Evolutionary conservation across 2,797 vertebrate genomes (phyloP).

Genomic region (Hypotaenidia philippensis): DNA sequence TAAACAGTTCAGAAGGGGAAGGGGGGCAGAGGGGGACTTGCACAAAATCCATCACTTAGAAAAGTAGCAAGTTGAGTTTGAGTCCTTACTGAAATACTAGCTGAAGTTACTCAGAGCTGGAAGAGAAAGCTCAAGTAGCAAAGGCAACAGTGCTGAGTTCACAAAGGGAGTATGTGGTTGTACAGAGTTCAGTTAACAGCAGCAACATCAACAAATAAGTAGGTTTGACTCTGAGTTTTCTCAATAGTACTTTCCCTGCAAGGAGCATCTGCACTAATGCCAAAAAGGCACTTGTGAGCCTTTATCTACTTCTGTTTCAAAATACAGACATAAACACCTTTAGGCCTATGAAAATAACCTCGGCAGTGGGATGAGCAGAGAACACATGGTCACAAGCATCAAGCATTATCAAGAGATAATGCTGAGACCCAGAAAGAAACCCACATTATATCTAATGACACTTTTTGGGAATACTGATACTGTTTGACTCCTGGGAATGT

Average conservation of each 20-base stretch:
- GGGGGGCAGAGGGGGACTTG: neutral
- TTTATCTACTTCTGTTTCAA: neutral
- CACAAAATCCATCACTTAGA: neutral
- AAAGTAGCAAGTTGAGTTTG: slow-evolving; percentile 73
- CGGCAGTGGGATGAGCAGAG: neutral
- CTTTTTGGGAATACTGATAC: neutral
- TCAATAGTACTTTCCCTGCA: neutral
- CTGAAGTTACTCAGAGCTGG: slow-evolving; percentile 62
- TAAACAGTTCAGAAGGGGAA: neutral
- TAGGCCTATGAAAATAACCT: neutral
- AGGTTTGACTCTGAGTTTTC: neutral
- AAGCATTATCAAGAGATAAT: neutral
- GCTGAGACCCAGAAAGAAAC: neutral
- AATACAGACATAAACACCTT: neutral
- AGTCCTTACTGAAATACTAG: slow-evolving; percentile 72
- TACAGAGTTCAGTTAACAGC: neutral
- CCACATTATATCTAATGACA: neutral
- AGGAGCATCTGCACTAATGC: neutral
- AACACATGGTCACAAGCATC: neutral
- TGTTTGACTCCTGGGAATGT: neutral
- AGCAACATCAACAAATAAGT: neutral
- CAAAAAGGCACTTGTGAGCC: neutral
- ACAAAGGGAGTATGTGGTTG: neutral
- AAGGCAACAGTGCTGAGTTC: neutral
- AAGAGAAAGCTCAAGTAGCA: neutral